Evolutionary conservation across 2,797 vertebrate species (phyloP).

Genomic region (Ctenochaetus hawaiiensis): DNA sequence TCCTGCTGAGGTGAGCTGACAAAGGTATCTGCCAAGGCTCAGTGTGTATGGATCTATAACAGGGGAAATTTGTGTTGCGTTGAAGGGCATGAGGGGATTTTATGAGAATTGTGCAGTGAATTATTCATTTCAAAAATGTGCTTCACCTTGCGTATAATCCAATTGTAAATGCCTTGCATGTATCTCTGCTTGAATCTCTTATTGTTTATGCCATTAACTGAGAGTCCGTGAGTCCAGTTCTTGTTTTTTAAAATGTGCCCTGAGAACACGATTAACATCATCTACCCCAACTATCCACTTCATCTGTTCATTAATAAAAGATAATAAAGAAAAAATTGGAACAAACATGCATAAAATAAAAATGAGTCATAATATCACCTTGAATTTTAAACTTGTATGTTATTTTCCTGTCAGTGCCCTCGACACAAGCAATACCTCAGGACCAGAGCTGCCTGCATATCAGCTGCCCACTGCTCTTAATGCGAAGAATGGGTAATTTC

Average conservation of each 20-base stretch:
- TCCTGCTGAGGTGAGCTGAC: constrained; percentile 77
- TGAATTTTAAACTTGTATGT: neutral
- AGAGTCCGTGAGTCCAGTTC: constrained; percentile 36
- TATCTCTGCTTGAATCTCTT: constrained; percentile 20
- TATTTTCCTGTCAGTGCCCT: too few relatives aligned
- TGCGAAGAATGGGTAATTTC: too few relatives aligned
- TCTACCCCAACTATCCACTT: constrained; percentile 4
- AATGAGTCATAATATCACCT: constrained; percentile 9
- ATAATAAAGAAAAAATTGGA: neutral
- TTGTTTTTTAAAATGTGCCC: constrained; percentile 28
- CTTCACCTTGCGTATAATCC: constrained; percentile 45
- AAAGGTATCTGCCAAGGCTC: constrained; percentile 68
- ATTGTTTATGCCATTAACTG: constrained; percentile 43
- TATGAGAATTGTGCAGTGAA: constrained; percentile 51
- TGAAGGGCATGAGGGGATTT: constrained; percentile 63
- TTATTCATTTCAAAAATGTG: constrained; percentile 60
- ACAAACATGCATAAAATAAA: constrained; percentile 12
- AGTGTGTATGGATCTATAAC: constrained; percentile 29
- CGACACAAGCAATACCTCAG: too few relatives aligned
- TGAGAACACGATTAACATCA: constrained; percentile 12
- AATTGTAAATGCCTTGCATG: constrained; percentile 51
- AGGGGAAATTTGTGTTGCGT: constrained; percentile 29
- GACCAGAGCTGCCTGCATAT: too few relatives aligned
- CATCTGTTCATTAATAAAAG: neutral
- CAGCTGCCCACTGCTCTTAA: too few relatives aligned